These are phyloP conservation scores for Chelonia mydas DNA, from an alignment of 2,797 vertebrate species.

Conservation along the genomic window DNA sequence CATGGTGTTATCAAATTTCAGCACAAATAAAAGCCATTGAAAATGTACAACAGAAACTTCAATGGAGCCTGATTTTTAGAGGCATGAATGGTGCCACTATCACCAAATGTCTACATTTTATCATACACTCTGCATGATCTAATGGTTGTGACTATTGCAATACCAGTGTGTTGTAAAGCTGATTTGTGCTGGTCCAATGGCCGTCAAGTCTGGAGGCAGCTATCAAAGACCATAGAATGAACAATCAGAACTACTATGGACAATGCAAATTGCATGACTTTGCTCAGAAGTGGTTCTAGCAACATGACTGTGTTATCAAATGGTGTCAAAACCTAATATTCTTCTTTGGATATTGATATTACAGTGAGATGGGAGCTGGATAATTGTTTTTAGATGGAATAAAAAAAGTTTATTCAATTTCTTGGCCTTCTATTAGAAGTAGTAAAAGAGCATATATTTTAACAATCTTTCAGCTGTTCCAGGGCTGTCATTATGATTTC, in stretches of 20 bases:
- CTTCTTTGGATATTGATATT: neutral
- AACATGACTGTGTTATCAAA: neutral
- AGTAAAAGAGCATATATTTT: neutral
- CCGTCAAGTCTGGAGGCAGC: neutral
- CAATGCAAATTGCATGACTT: neutral
- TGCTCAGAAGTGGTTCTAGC: neutral
- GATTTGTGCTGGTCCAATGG: neutral
- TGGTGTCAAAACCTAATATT: neutral
- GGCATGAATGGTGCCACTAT: rapidly evolving
- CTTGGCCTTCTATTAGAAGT: neutral
- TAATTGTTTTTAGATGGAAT: neutral
- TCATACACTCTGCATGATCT: neutral
- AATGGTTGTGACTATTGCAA: neutral
- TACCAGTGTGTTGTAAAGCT: conserved; percentile 11
- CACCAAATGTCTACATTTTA: neutral
- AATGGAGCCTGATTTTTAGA: conserved; percentile 9
- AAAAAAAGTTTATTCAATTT: neutral
- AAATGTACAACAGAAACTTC: conserved; percentile 17
- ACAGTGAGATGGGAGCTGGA: neutral
- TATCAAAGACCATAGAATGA: neutral
- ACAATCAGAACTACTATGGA: neutral
- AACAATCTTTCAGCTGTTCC: neutral
- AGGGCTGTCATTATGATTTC: neutral
- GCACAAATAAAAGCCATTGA: neutral
- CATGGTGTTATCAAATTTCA: neutral